Evolutionary conservation across 2,797 vertebrate species (phyloP), one percentile per base, ranked within the genome.

Genomic region (Rhinoraja longicauda): DNA sequence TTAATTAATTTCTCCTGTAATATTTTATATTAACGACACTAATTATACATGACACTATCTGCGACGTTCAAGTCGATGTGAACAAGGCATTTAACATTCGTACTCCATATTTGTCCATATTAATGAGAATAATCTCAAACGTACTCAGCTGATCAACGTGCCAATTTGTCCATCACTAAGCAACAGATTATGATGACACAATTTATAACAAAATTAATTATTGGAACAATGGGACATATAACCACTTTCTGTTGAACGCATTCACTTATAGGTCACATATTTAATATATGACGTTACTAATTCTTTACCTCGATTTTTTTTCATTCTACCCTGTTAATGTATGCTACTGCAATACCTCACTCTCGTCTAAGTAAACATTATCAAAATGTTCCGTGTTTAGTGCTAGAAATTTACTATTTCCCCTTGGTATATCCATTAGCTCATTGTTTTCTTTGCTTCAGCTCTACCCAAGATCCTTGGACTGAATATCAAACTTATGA

Each of bases 1-100:
- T 90, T 90, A 64, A 70, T 90, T 67, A 70, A 90, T 90, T 90
- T 36, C 32, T 39, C 32, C 32, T 70, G 24, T 70, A 62, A 90
- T 70, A 70, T 36, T 90, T 90, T 21, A 39, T 70, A 39, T 24
- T 90, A 90, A 90, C 86, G 36, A 36, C 62, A 70, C 59, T 36
- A 90, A 70, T 70, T n/a, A 21, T 70, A 39, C 86, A 70, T 1
- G 12, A 70, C 64, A 90, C 62, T 90, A 53, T n/a, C 53, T 84
- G 53, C 29, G 59, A 59, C 53, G 21, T 90, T 36, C 17, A 90
- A 64, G 7, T 8, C 17, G 2, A 70, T 70, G 17, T 70, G 86
- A 90, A 90, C 32, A 70, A 39, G 62, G 3, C 21, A 24, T 26
- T 70, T 39, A 36, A 90, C 39, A 36, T 24, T 36, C 64, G 59